phyloP scores from a whole-genome alignment of 2,797 vertebrate genomes.

The Rachycentron canadum region DNA sequence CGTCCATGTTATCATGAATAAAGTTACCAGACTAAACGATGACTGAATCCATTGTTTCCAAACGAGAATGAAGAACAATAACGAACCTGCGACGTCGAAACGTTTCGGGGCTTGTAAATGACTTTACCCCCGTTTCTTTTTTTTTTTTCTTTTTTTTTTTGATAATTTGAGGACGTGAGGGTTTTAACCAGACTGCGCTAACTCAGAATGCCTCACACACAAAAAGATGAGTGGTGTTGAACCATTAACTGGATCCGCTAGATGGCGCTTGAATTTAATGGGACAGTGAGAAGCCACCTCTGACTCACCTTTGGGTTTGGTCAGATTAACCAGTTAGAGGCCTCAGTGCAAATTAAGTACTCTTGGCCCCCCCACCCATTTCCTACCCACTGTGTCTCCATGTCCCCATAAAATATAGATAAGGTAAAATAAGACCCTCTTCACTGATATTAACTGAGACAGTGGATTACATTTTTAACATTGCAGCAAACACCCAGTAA shows the following conservation, averaged over 20 bases:
- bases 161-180: rapidly evolving
- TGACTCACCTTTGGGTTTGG: background rate
- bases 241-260: constrained; percentile 23
- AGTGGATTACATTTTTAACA: background rate
- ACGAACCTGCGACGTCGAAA: background rate
- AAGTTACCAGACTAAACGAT: background rate
- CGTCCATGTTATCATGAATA: too few species aligned
- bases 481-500: background rate
- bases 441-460: background rate
- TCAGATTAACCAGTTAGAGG: background rate
- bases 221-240: background rate
- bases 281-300: background rate
- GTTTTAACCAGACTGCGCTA: too few species aligned
- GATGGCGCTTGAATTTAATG: constrained; percentile 51
- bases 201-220: background rate
- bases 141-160: background rate
- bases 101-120: background rate
- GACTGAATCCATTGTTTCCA: too few species aligned
- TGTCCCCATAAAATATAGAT: background rate
- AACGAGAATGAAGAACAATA: background rate
- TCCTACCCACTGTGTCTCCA: background rate
- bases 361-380: background rate
- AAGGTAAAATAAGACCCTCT: too few species aligned
- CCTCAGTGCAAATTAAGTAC: background rate
- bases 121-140: too few species aligned